Conservation (phyloP, 2,797 vertebrate genomes). For the Ceryle rudis region DNA sequence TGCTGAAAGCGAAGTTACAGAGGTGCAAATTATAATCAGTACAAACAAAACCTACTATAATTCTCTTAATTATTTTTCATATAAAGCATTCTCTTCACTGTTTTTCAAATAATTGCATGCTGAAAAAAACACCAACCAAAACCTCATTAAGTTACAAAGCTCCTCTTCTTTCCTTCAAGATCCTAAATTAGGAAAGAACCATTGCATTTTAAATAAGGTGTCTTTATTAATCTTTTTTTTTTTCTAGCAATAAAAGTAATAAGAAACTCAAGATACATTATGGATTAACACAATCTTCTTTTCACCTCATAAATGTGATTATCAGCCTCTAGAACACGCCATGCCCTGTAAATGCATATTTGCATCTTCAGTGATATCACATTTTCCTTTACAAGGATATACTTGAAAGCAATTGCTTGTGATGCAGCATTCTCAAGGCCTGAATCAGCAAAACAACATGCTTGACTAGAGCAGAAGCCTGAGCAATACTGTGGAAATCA, state of each 20-base stretch:
- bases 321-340: slow-evolving; percentile 56
- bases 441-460: slow-evolving; percentile 81
- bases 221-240: not conserved
- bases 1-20: slow-evolving; percentile 38
- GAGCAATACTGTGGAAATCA: slow-evolving; percentile 75
- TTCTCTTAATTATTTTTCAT: slow-evolving; percentile 46
- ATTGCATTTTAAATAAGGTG: slow-evolving; percentile 12
- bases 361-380: slow-evolving; percentile 42
- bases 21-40: not conserved
- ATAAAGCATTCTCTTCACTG: slow-evolving; percentile 40
- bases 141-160: not conserved
- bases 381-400: slow-evolving; percentile 71
- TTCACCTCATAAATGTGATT: slow-evolving; percentile 41
- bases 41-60: slow-evolving; percentile 36
- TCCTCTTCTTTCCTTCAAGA: slow-evolving; percentile 15
- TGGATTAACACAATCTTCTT: slow-evolving; percentile 51
- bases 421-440: slow-evolving; percentile 84
- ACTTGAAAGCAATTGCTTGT: slow-evolving; percentile 77
- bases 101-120: slow-evolving; percentile 12
- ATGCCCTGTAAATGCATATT: slow-evolving; percentile 70
- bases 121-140: not conserved
- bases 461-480: slow-evolving; percentile 81
- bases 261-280: slow-evolving; percentile 36
- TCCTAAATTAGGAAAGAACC: slow-evolving; percentile 28
- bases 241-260: slow-evolving; percentile 11